Conservation (phyloP, 2,797 vertebrate genomes). For the Pyrrhura leucotis region DNA sequence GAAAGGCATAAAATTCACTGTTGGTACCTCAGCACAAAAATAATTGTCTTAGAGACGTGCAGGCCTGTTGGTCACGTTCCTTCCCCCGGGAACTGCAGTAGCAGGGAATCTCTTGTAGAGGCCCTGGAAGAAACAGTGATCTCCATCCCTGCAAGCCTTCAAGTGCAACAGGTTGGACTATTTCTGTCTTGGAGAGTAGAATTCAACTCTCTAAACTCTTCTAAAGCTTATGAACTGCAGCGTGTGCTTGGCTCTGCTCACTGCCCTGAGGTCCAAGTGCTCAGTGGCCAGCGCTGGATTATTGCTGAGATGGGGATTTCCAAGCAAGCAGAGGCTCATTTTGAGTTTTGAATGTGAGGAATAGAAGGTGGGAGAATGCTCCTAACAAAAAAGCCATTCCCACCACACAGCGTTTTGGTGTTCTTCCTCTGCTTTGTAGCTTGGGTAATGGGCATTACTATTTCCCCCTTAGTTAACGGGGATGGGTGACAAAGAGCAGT, state of each 20-base stretch:
- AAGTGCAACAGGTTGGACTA: background rate
- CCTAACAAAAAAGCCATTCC: background rate
- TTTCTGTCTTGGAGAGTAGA: background rate
- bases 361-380: background rate
- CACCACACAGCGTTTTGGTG: background rate
- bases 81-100: background rate
- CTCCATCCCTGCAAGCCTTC: background rate
- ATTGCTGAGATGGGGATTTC: fast-evolving
- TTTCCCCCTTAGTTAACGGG: background rate
- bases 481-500: background rate
- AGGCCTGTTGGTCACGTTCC: background rate
- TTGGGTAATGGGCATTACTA: fast-evolving
- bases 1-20: background rate
- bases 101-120: background rate
- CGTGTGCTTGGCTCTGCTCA: fast-evolving
- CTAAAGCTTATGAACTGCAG: background rate
- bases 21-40: background rate
- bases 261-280: background rate
- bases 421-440: background rate
- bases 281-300: background rate
- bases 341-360: background rate
- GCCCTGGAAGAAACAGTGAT: background rate
- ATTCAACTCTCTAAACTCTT: background rate
- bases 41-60: background rate
- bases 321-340: background rate